Evolutionary conservation across 2,113 vertebrate genomes (phyloP), one percentile per base, ranked within the genome.

Genomic region (Stictonetta naevosa): DNA sequence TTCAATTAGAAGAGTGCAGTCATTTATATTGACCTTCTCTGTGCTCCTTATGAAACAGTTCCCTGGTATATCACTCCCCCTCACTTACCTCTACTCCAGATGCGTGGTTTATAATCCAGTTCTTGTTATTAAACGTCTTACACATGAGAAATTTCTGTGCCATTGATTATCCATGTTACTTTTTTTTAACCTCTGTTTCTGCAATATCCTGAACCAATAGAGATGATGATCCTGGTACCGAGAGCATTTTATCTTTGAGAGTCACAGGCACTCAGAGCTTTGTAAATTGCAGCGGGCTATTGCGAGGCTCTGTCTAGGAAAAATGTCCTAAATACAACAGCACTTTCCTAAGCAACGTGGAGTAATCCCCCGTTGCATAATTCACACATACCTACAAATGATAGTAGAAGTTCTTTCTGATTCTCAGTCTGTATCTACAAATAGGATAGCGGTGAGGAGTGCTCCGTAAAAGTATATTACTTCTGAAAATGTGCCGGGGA

Each of bases 71-170:
- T 68, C 36, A 2, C 20, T 25, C 33, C 33, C 21, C 7, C 34
- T 50, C 66, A 6, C 60, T 56, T 40, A 22, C 28, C 73, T 48
- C 36, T 23, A 3, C 42, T 80, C 62, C 50, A 69, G 50, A 29
- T 2, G 1, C 56, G 26, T 0, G 11, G 46, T 18, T 71, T 71
- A 13, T 3, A 42, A 59, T 59, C 14, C 13, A 72, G 29, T 85
- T 48, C 22, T 55, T 72, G 8, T 42, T 55, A 25, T 17, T 56
- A 44, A 84, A 10, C 31, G 12, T 67, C 76, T 69, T 69, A 25
- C 56, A 55, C 36, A 0, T 23, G 6, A 56, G 67, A 59, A 60
- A 55, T 71, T 26, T 33, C 26, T 11, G 0, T 73, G 8, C 53
- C 73, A 34, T 71, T 46, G n/a, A 13, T 80, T 38, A 60, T 14